phyloP scores from a whole-genome alignment of 2,797 vertebrate genomes.

The Basileuterus tristriatus region DNA sequence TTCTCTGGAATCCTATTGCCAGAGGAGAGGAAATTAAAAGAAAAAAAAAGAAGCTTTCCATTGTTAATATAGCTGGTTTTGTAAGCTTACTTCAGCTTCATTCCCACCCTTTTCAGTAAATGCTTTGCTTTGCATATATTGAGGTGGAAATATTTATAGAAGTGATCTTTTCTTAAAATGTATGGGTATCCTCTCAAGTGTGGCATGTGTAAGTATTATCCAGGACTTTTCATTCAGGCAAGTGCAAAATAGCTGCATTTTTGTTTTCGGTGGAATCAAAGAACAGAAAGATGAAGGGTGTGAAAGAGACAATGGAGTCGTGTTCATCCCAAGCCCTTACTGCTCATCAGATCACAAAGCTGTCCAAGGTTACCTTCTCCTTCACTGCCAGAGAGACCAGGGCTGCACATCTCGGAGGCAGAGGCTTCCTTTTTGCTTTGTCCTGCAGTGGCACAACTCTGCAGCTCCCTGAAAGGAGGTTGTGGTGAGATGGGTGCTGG shows the following conservation, averaged over 20 bases:
- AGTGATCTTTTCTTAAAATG: not conserved
- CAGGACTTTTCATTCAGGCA: not conserved
- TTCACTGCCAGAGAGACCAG: not conserved
- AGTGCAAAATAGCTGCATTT: not conserved
- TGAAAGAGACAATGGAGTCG: fast-evolving
- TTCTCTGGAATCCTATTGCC: slow-evolving; percentile 8
- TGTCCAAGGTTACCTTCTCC: not conserved
- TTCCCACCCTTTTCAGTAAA: not conserved
- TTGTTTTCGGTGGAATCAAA: not conserved
- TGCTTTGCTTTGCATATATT: not conserved
- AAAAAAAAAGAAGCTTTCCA: not conserved
- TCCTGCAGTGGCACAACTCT: not conserved
- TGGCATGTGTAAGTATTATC: not conserved
- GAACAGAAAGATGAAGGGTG: not conserved
- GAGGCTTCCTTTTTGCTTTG: not conserved
- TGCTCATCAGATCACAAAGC: not conserved
- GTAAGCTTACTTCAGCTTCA: not conserved
- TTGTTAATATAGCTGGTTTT: not conserved
- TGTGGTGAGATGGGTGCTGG: not conserved
- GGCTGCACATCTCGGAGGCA: fast-evolving
- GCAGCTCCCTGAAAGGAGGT: not conserved
- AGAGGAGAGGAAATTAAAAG: not conserved
- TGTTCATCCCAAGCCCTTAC: not conserved
- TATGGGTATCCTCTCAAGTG: not conserved
- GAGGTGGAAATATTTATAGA: not conserved